Evolutionary conservation across 2,797 vertebrate genomes (phyloP).

Genomic region (Gorsachius magnificus): DNA sequence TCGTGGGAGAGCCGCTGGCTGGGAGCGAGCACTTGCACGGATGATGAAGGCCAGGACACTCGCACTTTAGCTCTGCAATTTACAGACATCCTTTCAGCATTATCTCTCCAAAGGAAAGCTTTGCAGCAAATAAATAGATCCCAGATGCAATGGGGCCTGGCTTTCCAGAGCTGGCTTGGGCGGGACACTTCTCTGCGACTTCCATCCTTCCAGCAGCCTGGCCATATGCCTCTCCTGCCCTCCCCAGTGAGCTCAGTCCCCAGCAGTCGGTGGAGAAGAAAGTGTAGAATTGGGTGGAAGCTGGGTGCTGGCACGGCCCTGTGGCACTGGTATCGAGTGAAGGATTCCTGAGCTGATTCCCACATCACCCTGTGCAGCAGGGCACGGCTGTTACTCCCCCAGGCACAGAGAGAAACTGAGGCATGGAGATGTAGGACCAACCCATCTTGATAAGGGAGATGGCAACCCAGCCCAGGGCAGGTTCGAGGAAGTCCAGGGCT

Average conservation of each 20-base stretch:
- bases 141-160: not conserved
- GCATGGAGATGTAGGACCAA: not conserved
- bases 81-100: not conserved
- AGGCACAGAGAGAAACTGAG: not conserved
- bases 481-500: too few species aligned
- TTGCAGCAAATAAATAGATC: not conserved
- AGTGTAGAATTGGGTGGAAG: not conserved
- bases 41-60: slow-evolving; percentile 31
- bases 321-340: not conserved
- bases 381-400: not conserved
- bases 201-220: not conserved
- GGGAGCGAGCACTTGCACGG: not conserved
- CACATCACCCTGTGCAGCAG: not conserved
- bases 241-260: not conserved
- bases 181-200: not conserved
- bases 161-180: not conserved
- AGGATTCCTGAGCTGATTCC: not conserved
- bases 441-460: not conserved
- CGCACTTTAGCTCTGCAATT: not conserved
- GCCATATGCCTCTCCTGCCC: not conserved
- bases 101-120: slow-evolving; percentile 2
- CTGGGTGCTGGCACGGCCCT: not conserved
- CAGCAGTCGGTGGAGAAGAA: rapidly evolving
- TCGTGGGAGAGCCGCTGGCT: not conserved
- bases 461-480: not conserved